Base-by-base conservation (phyloP, 2,888 invertebrate species). In the Zaprionus obscuricornis region DNA sequence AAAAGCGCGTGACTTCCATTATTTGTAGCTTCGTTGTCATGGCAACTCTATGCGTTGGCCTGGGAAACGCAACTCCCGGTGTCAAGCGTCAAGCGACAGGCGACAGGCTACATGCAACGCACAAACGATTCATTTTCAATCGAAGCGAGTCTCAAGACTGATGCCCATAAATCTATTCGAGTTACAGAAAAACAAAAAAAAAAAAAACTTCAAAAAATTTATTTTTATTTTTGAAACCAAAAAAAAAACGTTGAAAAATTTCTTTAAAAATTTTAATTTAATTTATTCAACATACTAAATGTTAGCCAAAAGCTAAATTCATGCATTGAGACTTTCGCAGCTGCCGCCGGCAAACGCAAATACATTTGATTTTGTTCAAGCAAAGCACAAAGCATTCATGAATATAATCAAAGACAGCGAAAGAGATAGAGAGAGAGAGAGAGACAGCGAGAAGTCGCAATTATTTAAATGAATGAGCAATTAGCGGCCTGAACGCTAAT, bases 1-100 rank as follows among this genome's bases (percentile, higher is more conserved):
- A n/a, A 40, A 42, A 56, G 82, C 77, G 81, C 82, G 82, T 75
- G 78, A 60, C 82, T 82, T 58, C 75, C 82, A 75, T 82, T 77
- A 69, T 55, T 58, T 51, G 72, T 26, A 37, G 27, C 17, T 39
- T 20, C 42, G 77, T 74, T 67, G 60, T 45, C 65, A 81, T 81
- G 77, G 58, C n/a, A 54, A 70, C 66, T 16, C 40, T 50, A n/a
- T 34, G 49, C 56, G 31, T 49, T 54, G 50, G 42, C 50, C 47
- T 39, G 45, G 54, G 29, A 18, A 16, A 22, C 7, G 7, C 4
- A 22, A 4, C 7, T 4, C 4, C 22, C 4, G 22, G 5, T 22
- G 22, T 22, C 4, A 22, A 22, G 22, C 22, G 22, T 5, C 47
- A 37, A 29, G 34, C 42, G 27, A 31, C 22, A 33, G 33, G 14